A percentile compares a stretch with the other conserved stretches of the same genome.
These are phyloP conservation scores for Hyphantria cunea DNA, from an alignment of 1,140 invertebrate genomes.

Conservation along the genomic window DNA sequence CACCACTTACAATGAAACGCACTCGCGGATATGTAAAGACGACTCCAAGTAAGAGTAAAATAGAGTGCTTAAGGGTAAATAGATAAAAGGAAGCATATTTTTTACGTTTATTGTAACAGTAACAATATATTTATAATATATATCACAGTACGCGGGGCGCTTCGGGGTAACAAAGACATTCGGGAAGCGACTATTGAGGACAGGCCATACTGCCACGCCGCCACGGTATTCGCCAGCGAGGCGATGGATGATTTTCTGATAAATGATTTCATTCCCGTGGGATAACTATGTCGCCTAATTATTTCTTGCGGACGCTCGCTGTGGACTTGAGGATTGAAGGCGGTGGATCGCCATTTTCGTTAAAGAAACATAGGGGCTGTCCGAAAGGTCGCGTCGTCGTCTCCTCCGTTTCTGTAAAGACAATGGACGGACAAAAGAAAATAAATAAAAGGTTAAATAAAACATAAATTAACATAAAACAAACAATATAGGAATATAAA, in stretches of 20 bases:
- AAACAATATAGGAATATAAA: conserved; percentile 47
- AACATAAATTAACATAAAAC: conserved; percentile 46
- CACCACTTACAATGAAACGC: conserved; percentile 70
- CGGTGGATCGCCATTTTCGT: conserved; percentile 82
- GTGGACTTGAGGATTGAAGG: conserved; percentile 79
- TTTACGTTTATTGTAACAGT: conserved; percentile 78
- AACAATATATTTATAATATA: conserved; percentile 66
- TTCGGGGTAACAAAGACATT: conserved; percentile 59
- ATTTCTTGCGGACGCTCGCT: conserved; percentile 79
- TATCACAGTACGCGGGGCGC: conserved; percentile 81
- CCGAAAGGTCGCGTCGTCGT: conserved; percentile 88
- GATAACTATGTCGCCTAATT: conserved; percentile 46
- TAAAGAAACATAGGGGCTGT: conserved; percentile 86
- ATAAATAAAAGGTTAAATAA: conserved; percentile 66
- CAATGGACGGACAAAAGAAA: conserved; percentile 76
- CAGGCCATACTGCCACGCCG: conserved; percentile 49
- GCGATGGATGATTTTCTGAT: conserved; percentile 42
- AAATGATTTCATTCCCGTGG: conserved; percentile 46
- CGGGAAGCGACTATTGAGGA: conserved; percentile 51
- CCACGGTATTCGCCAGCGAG: conserved; percentile 52
- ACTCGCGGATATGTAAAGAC: conserved; percentile 44
- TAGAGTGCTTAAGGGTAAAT: conserved; percentile 54
- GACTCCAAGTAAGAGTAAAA: conserved; percentile 42
- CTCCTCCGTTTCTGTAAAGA: conserved; percentile 82
- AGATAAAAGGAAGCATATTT: conserved; percentile 68